Percentiles rank a stretch among this genome's conserved stretches.
phyloP scores from a whole-genome alignment of 2,113 vertebrate genomes.

The Cyanoderma ruficeps region DNA sequence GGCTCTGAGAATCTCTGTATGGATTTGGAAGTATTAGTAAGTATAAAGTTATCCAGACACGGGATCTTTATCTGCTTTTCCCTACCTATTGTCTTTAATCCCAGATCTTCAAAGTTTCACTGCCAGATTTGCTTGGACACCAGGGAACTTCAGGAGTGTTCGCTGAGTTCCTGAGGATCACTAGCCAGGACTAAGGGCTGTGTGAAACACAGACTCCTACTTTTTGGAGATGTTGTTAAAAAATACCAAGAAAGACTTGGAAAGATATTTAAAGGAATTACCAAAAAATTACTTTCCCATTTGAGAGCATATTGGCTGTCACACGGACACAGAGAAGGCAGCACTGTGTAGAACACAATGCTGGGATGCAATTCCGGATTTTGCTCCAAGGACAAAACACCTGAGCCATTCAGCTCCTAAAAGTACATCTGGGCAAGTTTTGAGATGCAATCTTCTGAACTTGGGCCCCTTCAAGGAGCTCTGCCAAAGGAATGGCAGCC shows the following conservation, averaged over 20 bases:
- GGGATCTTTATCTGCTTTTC: background rate
- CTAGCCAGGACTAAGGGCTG: background rate
- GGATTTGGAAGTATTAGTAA: background rate
- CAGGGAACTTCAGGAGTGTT: background rate
- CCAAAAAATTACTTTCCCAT: background rate
- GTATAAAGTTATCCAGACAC: background rate
- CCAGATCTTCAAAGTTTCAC: background rate
- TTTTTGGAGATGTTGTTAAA: background rate
- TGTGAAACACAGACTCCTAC: background rate
- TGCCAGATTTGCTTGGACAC: background rate
- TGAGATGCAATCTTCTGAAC: background rate
- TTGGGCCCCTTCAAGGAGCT: background rate
- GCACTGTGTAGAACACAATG: background rate
- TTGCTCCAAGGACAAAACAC: background rate
- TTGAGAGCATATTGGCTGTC: background rate
- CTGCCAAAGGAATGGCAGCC: background rate
- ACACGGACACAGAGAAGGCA: background rate
- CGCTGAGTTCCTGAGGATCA: background rate
- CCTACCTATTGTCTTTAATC: background rate
- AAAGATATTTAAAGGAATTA: background rate
- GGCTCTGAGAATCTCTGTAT: background rate
- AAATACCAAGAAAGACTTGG: background rate
- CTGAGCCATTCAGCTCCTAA: background rate
- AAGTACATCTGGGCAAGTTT: background rate
- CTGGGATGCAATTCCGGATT: background rate